phyloP scores from a whole-genome alignment of 2,797 vertebrate species.

The Myripristis murdjan region DNA sequence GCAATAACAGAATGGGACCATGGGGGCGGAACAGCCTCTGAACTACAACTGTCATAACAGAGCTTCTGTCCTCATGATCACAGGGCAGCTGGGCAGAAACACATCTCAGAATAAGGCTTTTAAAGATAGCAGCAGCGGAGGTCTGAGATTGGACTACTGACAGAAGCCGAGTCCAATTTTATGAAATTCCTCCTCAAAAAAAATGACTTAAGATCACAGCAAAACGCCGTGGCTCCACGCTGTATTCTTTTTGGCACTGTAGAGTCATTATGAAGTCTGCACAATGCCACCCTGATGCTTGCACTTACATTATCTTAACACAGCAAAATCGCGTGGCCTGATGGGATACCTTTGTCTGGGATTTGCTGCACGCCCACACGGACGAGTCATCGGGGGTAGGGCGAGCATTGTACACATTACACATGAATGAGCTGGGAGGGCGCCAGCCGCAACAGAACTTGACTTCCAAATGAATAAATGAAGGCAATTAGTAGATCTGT shows the following conservation, averaged over 20 bases:
- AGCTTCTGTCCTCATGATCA: conserved; percentile 59
- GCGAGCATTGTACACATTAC: conserved; percentile 71
- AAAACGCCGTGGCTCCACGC: neutral
- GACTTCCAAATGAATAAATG: conserved; percentile 87
- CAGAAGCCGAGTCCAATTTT: conserved; percentile 19
- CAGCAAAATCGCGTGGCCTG: conserved; percentile 15
- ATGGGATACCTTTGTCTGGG: conserved; percentile 51
- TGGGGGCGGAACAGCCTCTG: conserved; percentile 55
- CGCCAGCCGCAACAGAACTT: conserved; percentile 79
- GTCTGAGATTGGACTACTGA: neutral
- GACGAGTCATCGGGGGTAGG: conserved; percentile 42
- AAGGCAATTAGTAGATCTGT: conserved; percentile 86
- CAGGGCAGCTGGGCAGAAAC: conserved; percentile 36
- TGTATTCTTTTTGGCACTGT: neutral
- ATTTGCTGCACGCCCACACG: conserved; percentile 36
- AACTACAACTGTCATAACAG: conserved; percentile 63
- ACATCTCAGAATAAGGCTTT: too few relatives aligned
- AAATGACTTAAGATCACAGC: neutral
- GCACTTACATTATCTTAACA: conserved; percentile 16
- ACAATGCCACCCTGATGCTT: neutral
- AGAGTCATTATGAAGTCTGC: neutral
- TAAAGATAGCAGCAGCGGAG: neutral
- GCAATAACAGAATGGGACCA: conserved; percentile 65
- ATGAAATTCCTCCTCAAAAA: conserved; percentile 22
- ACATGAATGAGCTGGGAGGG: conserved; percentile 78